Conservation (phyloP, 2,888 invertebrate species). For the Asteroscopus sphinx region DNA sequence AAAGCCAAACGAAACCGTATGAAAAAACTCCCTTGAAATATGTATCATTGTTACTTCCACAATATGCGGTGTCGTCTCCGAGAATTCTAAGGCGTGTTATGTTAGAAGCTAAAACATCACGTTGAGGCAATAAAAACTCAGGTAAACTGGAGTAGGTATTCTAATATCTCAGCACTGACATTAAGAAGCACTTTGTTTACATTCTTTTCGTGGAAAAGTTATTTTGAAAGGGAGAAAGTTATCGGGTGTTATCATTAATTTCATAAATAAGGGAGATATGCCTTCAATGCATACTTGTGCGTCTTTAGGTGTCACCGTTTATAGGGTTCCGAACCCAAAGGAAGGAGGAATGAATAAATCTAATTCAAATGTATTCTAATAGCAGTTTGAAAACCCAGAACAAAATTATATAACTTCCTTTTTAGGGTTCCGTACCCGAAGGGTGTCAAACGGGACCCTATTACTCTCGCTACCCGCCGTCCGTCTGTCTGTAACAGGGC, state of each 20-base stretch:
- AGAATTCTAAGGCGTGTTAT: conserved; percentile 54
- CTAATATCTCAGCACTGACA: conserved; percentile 52
- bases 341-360: no score
- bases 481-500: no score
- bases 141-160: conserved; percentile 49
- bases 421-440: no score
- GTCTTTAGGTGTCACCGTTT: no score
- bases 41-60: conserved; percentile 40
- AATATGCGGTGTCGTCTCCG: conserved; percentile 42
- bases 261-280: no score
- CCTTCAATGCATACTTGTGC: no score
- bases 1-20: conserved; percentile 17
- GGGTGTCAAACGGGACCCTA: no score
- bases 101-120: conserved; percentile 38
- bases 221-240: conserved; percentile 22
- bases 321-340: no score
- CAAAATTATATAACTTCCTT: no score
- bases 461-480: no score
- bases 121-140: conserved; percentile 57
- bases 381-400: no score
- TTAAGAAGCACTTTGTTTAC: conserved; percentile 51
- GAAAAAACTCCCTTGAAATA: conserved; percentile 45
- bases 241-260: background rate
- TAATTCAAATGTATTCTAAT: no score
- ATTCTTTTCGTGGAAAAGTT: conserved; percentile 27